These are phyloP conservation scores for Dendrophyllia cribrosa DNA, from an alignment of 64 coral and sea anemone genomes.

Conservation along the genomic window DNA sequence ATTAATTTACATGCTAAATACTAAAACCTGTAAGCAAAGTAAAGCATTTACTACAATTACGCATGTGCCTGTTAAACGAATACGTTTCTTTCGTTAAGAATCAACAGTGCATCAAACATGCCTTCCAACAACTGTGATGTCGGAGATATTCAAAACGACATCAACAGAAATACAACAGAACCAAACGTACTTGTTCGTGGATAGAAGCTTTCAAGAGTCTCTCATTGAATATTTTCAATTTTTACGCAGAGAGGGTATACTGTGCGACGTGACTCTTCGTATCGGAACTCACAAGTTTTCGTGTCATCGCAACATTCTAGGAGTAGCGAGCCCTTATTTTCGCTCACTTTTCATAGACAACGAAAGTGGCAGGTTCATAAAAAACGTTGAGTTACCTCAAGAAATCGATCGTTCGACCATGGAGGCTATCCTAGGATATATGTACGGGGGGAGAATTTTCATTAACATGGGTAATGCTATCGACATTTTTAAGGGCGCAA, in stretches of 20 bases:
- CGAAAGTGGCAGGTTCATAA: constrained; percentile 86
- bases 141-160: constrained; percentile 45
- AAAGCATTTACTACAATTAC: neutral
- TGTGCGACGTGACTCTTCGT: constrained; percentile 79
- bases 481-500: constrained; percentile 69
- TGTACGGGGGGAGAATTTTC: constrained; percentile 76
- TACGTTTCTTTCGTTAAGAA: neutral
- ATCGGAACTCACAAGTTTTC: constrained; percentile 54
- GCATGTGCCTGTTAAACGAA: neutral
- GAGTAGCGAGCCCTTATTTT: constrained; percentile 81
- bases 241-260: constrained; percentile 53
- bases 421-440: constrained; percentile 70
- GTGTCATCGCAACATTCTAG: constrained; percentile 70
- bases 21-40: neutral
- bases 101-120: neutral
- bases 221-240: constrained; percentile 70
- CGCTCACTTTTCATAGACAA: constrained; percentile 72
- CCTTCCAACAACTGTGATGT: neutral
- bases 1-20: neutral
- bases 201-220: constrained; percentile 44
- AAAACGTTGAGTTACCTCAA: constrained; percentile 71
- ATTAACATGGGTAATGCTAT: constrained; percentile 67
- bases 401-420: constrained; percentile 35
- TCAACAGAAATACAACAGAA: constrained; percentile 62
- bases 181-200: constrained; percentile 76